phyloP scores from a whole-genome alignment of 1,140 invertebrate species.

The Polyergus mexicanus region DNA sequence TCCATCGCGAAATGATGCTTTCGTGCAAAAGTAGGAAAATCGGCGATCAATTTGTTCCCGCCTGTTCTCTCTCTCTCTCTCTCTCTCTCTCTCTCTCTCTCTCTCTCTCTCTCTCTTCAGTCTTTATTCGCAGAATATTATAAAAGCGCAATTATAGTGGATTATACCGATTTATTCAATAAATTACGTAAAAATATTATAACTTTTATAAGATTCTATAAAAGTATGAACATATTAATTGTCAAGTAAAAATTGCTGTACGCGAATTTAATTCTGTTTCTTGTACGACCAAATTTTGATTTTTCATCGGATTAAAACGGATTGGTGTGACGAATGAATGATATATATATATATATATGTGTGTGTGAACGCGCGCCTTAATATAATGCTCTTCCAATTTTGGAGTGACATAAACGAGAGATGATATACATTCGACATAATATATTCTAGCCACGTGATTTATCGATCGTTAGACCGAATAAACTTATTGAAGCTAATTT shows the following conservation, averaged over 20 bases:
- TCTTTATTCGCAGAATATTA: background rate
- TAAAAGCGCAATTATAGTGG: background rate
- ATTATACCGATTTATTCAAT: background rate
- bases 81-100: background rate
- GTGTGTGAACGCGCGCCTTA: background rate
- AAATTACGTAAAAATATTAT: conserved; percentile 7
- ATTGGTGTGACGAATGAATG: background rate
- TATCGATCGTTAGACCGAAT: conserved; percentile 74
- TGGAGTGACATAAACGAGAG: conserved; percentile 36
- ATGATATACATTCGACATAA: conserved; percentile 4
- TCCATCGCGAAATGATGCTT: background rate
- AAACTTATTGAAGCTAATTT: conserved; percentile 65
- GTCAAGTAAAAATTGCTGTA: background rate
- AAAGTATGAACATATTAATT: conserved; percentile 4
- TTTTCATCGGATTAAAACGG: background rate
- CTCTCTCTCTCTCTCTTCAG: too few relatives aligned
- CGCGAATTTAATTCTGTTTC: background rate
- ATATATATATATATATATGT: background rate
- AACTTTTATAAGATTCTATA: background rate
- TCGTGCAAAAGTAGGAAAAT: background rate
- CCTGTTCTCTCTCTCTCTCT: too few relatives aligned
- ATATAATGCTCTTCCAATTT: conserved; percentile 53
- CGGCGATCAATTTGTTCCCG: background rate
- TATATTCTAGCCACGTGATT: conserved; percentile 62
- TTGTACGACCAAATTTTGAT: background rate